These are phyloP conservation scores for Hydrochoerus hydrochaeris DNA, from an alignment of 2,113 vertebrate species.

Conservation along the genomic window DNA sequence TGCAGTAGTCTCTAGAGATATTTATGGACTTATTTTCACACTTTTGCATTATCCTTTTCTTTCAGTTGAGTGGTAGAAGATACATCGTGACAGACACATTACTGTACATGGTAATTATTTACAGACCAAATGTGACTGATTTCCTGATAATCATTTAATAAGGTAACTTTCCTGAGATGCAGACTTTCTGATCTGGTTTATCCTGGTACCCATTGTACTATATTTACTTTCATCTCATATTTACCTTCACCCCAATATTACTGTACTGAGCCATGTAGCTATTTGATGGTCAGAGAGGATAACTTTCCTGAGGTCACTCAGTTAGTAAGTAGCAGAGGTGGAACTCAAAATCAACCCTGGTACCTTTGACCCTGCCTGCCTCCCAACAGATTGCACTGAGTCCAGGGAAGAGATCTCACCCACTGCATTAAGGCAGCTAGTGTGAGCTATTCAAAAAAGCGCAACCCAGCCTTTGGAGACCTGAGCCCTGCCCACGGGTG, in stretches of 20 bases:
- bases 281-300: neutral
- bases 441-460: neutral
- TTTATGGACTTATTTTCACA: constrained; percentile 70
- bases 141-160: constrained; percentile 61
- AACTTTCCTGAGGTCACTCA: neutral
- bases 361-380: neutral
- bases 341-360: neutral
- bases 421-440: neutral
- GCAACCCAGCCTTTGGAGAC: neutral
- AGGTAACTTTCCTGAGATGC: neutral
- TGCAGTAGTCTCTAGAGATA: constrained; percentile 61
- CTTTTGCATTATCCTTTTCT: constrained; percentile 47
- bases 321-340: neutral
- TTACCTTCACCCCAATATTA: neutral
- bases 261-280: neutral
- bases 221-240: neutral
- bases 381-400: neutral
- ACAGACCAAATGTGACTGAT: constrained; percentile 38
- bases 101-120: constrained; percentile 40
- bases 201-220: neutral
- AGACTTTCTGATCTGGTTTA: neutral
- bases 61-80: constrained; percentile 41
- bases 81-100: neutral
- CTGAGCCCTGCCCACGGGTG: neutral
- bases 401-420: neutral